Conservation (phyloP, 2,888 invertebrate genomes). For the Drosophila stalkeri region DNA sequence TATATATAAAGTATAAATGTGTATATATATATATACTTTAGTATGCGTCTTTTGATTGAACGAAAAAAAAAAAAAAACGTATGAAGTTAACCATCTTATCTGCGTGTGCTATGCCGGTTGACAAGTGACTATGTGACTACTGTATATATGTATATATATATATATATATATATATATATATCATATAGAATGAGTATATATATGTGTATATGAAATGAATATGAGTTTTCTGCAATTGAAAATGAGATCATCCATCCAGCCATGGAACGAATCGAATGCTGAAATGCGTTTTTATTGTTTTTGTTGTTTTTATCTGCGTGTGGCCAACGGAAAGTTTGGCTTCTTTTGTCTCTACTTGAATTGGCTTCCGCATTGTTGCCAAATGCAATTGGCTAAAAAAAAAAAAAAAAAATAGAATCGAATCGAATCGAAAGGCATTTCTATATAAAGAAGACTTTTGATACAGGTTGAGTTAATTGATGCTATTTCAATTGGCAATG, state of each 20-base stretch:
- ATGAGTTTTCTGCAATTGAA: constrained; percentile 10
- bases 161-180: neutral
- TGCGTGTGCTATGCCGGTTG: neutral
- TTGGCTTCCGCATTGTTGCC: constrained; percentile 4
- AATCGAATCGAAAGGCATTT: neutral
- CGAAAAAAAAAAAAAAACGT: neutral
- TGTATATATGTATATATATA: neutral
- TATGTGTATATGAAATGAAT: neutral
- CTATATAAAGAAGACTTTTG: neutral
- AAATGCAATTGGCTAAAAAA: constrained; percentile 6
- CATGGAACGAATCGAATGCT: neutral
- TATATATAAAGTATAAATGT: constrained; percentile 22
- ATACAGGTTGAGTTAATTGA: neutral
- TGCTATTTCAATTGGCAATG: neutral
- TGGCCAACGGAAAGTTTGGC: constrained; percentile 6
- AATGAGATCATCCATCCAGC: constrained; percentile 9
- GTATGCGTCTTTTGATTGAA: neutral
- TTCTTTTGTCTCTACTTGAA: neutral
- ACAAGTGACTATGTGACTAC: neutral
- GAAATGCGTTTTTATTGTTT: constrained; percentile 1
- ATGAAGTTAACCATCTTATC: constrained; percentile 4
- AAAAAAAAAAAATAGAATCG: too few relatives aligned
- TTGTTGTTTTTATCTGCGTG: constrained; percentile 2
- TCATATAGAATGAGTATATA: too few relatives aligned
- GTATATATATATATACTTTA: neutral